phyloP scores from a whole-genome alignment of 2,113 vertebrate species.

The Lepus timidus region DNA sequence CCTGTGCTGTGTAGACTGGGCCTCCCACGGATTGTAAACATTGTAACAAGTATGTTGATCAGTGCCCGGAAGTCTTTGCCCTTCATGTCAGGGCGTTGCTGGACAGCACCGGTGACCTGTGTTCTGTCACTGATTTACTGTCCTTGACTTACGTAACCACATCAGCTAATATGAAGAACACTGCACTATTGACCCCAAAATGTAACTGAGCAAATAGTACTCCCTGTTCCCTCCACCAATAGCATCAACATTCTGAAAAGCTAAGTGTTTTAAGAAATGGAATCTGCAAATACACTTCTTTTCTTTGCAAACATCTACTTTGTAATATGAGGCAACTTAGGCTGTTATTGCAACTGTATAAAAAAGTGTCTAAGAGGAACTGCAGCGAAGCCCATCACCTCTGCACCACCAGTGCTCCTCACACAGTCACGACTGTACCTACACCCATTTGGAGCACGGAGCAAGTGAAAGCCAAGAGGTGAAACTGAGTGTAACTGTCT shows the following conservation, averaged over 20 bases:
- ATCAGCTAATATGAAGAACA: slow-evolving; percentile 73
- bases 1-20: background rate
- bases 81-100: background rate
- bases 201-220: slow-evolving; percentile 76
- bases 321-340: background rate
- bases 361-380: background rate
- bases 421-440: background rate
- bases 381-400: background rate
- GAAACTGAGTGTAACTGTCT: background rate
- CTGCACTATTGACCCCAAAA: slow-evolving; percentile 72
- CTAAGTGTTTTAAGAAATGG: background rate
- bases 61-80: slow-evolving; percentile 7
- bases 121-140: slow-evolving; percentile 73
- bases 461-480: background rate
- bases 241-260: background rate
- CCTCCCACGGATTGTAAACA: slow-evolving; percentile 35
- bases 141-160: background rate
- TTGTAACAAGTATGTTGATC: background rate
- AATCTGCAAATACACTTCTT: slow-evolving; percentile 32
- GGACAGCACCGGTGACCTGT: background rate
- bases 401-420: background rate
- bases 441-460: background rate
- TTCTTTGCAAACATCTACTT: slow-evolving; percentile 30
- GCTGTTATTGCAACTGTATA: background rate
- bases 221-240: slow-evolving; percentile 63